Base-by-base conservation (phyloP, 1,140 invertebrate species). In the Diploscapter pachys region DNA sequence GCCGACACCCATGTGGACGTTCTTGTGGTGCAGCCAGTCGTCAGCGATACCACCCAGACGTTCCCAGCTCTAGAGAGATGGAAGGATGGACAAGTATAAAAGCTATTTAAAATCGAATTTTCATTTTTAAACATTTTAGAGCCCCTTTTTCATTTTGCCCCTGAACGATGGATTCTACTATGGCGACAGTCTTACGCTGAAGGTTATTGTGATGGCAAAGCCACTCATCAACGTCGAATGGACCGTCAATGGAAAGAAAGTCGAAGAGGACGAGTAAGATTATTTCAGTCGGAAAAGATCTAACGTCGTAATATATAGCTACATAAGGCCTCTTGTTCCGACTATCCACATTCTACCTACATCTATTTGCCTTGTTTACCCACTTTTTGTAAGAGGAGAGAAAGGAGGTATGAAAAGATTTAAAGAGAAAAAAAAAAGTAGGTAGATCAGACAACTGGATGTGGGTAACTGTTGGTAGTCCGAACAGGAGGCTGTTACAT, bases 141-240 rank as follows among this genome's bases (percentile, higher is more conserved):
- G 63, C 31, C 73, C 73, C 50, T 74, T 69, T 11, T 74, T 74
- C 49, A 11, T 74, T 9, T 62, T 74, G 3, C 63, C 63, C 31
- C 65, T 74, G 48, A 51, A 48, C n/a, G 76, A 74, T 63, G 64
- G 63, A 70, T 49, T 69, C 49, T 31, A 63, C 2, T 52, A 13
- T 49, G 76, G 71, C 55, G 71, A 57, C 9, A 68, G 57, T 9
- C 57, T 48, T n/a, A 73, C 71, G 9, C 56, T 78, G 3, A 78
- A 78, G 59, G 76, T 65, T 48, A 75, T 78, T 2, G 76, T 78
- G 5, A 78, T 74, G 72, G 76, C 71, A 6, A 70, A 78, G 48
- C 76, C 76, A 49, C 53, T 78, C 11, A 63, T 68, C n/a, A 75
- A 59, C 5, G 63, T 78, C n/a, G 52, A 54, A 31, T 78, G 76